phyloP scores from a whole-genome alignment of 2,797 vertebrate species.

The Hipposideros larvatus region DNA sequence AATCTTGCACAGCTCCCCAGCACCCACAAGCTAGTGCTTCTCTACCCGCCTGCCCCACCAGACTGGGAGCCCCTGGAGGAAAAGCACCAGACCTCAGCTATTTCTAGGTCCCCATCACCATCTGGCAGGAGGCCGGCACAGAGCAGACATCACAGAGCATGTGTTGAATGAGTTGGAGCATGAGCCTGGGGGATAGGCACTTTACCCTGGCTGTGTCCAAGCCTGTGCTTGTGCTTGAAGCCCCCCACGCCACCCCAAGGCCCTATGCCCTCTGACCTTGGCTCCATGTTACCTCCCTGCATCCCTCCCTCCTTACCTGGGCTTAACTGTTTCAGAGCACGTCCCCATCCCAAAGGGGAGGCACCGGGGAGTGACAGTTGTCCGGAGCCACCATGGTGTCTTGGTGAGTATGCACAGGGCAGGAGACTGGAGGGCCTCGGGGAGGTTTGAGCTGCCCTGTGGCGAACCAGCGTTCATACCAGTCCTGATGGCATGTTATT shows the following conservation, averaged over 20 bases:
- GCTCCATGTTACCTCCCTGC: background rate
- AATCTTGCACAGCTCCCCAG: background rate
- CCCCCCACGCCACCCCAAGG: no score
- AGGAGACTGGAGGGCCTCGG: fast-evolving
- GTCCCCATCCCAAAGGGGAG: constrained; percentile 34
- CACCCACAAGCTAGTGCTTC: background rate
- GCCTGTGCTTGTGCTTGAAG: background rate
- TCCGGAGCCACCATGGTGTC: constrained; percentile 50
- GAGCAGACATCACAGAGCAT: background rate
- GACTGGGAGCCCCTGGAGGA: background rate
- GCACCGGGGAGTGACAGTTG: constrained; percentile 64
- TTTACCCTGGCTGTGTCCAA: background rate
- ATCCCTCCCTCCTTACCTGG: background rate
- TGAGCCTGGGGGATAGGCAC: background rate
- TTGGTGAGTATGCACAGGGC: constrained; percentile 67
- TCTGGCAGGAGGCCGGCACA: background rate
- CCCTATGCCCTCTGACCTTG: background rate
- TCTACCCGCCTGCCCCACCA: background rate
- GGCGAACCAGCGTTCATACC: background rate
- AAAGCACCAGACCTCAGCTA: background rate
- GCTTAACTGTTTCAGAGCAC: constrained; percentile 71
- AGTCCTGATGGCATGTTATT: background rate
- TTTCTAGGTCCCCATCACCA: background rate
- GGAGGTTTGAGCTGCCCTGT: background rate
- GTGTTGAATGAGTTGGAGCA: background rate